phyloP scores from a whole-genome alignment of 2,113 vertebrate species.

The Poeciliopsis occidentalis region DNA sequence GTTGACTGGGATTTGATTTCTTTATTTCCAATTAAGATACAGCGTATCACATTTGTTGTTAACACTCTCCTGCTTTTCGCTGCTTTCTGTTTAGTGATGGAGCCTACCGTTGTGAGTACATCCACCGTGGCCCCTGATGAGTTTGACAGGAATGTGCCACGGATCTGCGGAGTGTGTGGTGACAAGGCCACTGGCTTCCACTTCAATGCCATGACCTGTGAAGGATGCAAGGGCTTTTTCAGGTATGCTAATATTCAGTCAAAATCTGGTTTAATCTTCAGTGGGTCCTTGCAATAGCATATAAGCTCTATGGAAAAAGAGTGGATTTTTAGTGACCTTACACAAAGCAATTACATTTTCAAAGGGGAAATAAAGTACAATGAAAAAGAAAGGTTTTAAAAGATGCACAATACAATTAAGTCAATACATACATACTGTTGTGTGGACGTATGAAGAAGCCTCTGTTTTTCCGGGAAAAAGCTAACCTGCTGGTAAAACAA shows the following conservation, averaged over 20 bases:
- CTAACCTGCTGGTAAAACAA: no score
- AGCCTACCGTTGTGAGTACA: conserved; percentile 82
- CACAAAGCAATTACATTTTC: no score
- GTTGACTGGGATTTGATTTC: background rate
- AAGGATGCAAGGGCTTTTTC: no score
- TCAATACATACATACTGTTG: no score
- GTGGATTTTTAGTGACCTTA: background rate
- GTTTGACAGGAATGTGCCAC: conserved; percentile 86
- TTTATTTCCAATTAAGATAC: background rate
- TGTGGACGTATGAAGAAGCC: no score
- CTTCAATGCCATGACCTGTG: conserved; percentile 99
- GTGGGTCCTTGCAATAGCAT: background rate
- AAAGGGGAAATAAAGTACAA: background rate
- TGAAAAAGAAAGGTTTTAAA: background rate
- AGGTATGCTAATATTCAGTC: no score
- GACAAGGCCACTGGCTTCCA: conserved; percentile 96
- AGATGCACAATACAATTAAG: background rate
- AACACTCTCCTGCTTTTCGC: conserved; percentile 13
- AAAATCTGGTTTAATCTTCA: no score
- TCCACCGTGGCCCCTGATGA: conserved; percentile 83
- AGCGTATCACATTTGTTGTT: background rate
- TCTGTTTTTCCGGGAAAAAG: no score
- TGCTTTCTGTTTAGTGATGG: conserved; percentile 78
- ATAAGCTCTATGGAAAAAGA: background rate
- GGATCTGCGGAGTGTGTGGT: conserved; percentile 95